Base-by-base conservation (phyloP, 2,888 invertebrate genomes). In the Odontocolon sp. region DNA sequence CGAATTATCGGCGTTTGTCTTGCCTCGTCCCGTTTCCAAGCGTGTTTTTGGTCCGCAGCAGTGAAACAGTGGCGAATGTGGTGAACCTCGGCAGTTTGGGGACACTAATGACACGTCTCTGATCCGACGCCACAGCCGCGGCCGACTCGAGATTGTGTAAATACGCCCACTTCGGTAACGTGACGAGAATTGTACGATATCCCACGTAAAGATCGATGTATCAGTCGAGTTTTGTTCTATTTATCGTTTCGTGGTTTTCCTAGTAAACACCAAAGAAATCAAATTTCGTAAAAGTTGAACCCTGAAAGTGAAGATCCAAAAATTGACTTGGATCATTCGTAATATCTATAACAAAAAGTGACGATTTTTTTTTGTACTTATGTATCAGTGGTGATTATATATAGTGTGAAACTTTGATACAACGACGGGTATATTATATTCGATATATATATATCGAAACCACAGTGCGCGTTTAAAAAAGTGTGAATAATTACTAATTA, bases 131-230 rank as follows among this genome's bases (percentile, higher is more conserved):
- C 31, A 31, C 16, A n/a, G 54, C 18, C 21, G 16, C 11, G 21
- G 4, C 56, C 56, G 14, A 50, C 16, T 36, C 71, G 74, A 74
- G 68, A 77, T 77, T 74, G 71, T 75, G 61, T 64, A 59, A 74
- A 77, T 77, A 77, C 77, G 71, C 74, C 74, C 71, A 73, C 67
- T 54, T 6, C 4, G 28, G 69, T 26, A 47, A 70, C 73, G 73
- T 50, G 66, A 69, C 68, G 45, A 36, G 38, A 63, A 77, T 63
- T 66, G 50, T 45, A 64, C 47, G 31, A 56, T 42, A 45, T 36
- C 3, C 47, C n/a, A 28, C 21, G 31, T 23, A 31, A 11, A 33
- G 18, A 26, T 40, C 31, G 38, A n/a, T 8, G 28, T 9, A 8
- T 18, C 14, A 5, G 9, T 63, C n/a, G 9, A 52, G 52, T 38